These are phyloP conservation scores for Halcyon smyrnensis DNA, from an alignment of 2,797 vertebrate genomes.

Conservation along the genomic window DNA sequence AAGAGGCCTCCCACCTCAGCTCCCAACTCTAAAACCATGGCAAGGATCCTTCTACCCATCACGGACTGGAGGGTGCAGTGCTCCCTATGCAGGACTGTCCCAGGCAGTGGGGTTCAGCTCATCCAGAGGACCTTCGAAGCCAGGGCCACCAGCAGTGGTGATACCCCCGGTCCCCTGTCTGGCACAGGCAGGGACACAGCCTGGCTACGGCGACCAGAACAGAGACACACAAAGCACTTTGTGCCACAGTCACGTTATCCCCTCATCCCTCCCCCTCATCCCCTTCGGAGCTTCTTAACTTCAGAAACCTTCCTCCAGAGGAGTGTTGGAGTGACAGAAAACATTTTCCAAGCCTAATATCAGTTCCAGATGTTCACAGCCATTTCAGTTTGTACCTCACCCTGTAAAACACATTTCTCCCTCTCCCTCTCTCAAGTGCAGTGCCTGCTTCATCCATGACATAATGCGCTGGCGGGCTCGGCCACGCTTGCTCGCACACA, in stretches of 20 bases:
- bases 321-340: slow-evolving; percentile 74
- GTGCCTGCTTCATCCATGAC: slow-evolving; percentile 67
- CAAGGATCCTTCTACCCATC: not conserved
- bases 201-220: not conserved
- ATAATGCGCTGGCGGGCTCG: slow-evolving; percentile 55
- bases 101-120: not conserved
- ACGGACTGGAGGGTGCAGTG: not conserved
- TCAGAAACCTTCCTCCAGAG: slow-evolving; percentile 70
- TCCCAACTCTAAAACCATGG: not conserved
- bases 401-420: slow-evolving; percentile 77
- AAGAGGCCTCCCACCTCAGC: not conserved
- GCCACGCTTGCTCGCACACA: not conserved
- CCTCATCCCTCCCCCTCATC: slow-evolving; percentile 14
- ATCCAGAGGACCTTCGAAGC: not conserved
- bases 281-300: slow-evolving; percentile 68
- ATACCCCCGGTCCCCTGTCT: not conserved
- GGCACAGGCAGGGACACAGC: not conserved
- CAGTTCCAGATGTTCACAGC: slow-evolving; percentile 81
- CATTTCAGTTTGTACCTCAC: slow-evolving; percentile 78
- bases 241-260: not conserved
- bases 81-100: not conserved
- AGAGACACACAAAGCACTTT: slow-evolving; percentile 35
- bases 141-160: not conserved
- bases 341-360: slow-evolving; percentile 78
- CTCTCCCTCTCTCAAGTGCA: slow-evolving; percentile 58